Evolutionary conservation across 1,140 invertebrate genomes (phyloP).

Genomic region (Plectrocnemia conspersa): DNA sequence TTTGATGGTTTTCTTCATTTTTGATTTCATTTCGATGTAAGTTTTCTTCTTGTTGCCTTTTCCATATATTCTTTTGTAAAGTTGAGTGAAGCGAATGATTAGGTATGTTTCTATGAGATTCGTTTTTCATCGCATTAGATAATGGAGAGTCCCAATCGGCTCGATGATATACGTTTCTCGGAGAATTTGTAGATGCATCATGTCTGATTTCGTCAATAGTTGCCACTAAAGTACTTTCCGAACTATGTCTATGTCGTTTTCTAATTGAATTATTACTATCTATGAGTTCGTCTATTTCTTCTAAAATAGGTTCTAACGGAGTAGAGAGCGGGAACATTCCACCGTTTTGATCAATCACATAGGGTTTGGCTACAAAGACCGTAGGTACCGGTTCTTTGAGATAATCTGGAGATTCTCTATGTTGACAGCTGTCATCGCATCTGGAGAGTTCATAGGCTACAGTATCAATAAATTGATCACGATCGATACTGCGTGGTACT

Average conservation of each 20-base stretch:
- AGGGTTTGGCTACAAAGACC: slow-evolving; percentile 53
- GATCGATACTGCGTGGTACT: slow-evolving; percentile 46
- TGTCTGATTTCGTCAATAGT: slow-evolving; percentile 63
- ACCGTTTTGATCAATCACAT: slow-evolving; percentile 54
- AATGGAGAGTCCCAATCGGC: slow-evolving; percentile 54
- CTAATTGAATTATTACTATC: slow-evolving; percentile 40
- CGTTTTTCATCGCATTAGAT: slow-evolving; percentile 10
- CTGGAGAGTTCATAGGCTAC: slow-evolving; percentile 48
- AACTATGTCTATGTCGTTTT: slow-evolving; percentile 47
- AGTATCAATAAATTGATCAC: slow-evolving; percentile 56
- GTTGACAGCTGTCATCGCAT: slow-evolving; percentile 39
- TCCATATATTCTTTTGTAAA: slow-evolving; percentile 48
- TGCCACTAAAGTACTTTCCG: slow-evolving; percentile 56
- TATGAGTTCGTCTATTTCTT: slow-evolving; percentile 55
- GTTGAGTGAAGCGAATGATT: slow-evolving; percentile 22
- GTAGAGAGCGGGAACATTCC: slow-evolving; percentile 49
- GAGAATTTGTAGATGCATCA: slow-evolving; percentile 54
- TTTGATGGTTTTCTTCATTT: neutral
- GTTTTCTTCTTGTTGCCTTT: slow-evolving; percentile 39
- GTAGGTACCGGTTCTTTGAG: slow-evolving; percentile 42
- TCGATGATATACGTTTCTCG: slow-evolving; percentile 55
- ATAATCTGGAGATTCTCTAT: slow-evolving; percentile 22
- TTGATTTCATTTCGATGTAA: neutral
- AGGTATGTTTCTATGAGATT: slow-evolving; percentile 5
- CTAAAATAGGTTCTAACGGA: slow-evolving; percentile 52